Conservation (phyloP, 2,797 vertebrate species). For the Sebastolobus altivelis region DNA sequence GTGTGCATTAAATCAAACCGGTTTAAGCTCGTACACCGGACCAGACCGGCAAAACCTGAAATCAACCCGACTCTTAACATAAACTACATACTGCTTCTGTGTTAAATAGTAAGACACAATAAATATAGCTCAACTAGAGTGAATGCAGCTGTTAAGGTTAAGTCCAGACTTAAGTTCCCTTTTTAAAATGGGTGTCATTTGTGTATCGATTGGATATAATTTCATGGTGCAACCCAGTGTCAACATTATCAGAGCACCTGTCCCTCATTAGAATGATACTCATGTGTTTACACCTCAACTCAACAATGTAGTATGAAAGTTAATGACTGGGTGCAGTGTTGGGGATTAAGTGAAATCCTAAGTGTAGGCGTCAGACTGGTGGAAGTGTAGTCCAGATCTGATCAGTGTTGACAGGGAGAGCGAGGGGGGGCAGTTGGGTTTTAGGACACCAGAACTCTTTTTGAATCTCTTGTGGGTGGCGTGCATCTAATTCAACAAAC, state of each 20-base stretch:
- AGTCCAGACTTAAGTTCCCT: not conserved
- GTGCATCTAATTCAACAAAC: conserved; percentile 38
- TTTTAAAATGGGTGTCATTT: not conserved
- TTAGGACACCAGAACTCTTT: conserved; percentile 34
- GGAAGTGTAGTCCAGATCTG: conserved; percentile 14
- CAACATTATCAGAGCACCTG: conserved; percentile 8
- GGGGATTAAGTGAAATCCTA: conserved; percentile 31
- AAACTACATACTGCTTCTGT: not conserved
- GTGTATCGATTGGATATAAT: conserved; percentile 12
- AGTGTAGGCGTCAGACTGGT: conserved; percentile 21
- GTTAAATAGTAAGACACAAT: not conserved
- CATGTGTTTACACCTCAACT: not conserved
- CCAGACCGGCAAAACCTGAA: not conserved
- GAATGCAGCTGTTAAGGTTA: not conserved
- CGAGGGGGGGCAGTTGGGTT: not conserved
- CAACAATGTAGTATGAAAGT: not conserved
- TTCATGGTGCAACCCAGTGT: not conserved
- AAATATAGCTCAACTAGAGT: not conserved
- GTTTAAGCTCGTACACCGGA: not conserved
- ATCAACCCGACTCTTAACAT: rapidly evolving
- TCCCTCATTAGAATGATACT: not conserved
- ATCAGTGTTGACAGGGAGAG: conserved; percentile 11
- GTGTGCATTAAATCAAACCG: not conserved
- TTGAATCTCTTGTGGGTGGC: conserved; percentile 32
- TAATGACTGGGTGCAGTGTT: conserved; percentile 9